Evolutionary conservation across 2,888 invertebrate genomes (phyloP), one percentile per base, ranked within the genome.

Genomic region (Scaptomyza caliginosa): DNA sequence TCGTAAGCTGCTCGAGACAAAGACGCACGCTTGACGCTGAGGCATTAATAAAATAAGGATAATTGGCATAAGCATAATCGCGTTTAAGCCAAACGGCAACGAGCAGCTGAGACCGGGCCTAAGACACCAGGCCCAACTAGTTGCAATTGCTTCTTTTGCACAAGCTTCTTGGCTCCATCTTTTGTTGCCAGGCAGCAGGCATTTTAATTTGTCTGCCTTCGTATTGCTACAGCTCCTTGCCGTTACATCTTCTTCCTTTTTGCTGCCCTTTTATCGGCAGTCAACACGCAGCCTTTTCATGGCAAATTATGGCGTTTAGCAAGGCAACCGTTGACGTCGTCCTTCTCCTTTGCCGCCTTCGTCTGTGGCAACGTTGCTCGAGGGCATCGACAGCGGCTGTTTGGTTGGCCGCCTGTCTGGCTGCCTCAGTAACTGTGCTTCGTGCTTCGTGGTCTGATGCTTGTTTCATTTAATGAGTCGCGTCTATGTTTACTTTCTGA

Each of bases 31-130:
- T 48, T 50, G 42, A 52, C 58, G 42, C 70, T 55, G 68, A 77
- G 77, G 81, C 83, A 87, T 88, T 87, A 89, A 89, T 89, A 89
- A 89, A 86, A 89, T 89, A 86, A 85, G 82, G 74, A 88, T 89
- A 89, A 89, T 89, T 89, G 89, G 89, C 81, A 84, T 84, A 89
- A 86, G 82, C 80, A 89, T 89, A 89, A 89, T 89, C 88, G 88
- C 81, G 89, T 87, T 89, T 88, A 89, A 88, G 84, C 86, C 86
- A 73, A 76, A 76, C 86, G 72, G 51, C 67, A 76, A 57, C 71
- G 64, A 62, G 74, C 26, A 45, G 45, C 45, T 45, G 45, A 28
- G 28, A n/a, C 45, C 19, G 1, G 62, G 49, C 75, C 78, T 60
- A 63, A 75, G 72, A 75, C 67, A 68, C 40, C 52, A 67, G 8